Evolutionary conservation across 2,113 vertebrate species (phyloP), one percentile per base, ranked within the genome.

Genomic region (Aix galericulata): DNA sequence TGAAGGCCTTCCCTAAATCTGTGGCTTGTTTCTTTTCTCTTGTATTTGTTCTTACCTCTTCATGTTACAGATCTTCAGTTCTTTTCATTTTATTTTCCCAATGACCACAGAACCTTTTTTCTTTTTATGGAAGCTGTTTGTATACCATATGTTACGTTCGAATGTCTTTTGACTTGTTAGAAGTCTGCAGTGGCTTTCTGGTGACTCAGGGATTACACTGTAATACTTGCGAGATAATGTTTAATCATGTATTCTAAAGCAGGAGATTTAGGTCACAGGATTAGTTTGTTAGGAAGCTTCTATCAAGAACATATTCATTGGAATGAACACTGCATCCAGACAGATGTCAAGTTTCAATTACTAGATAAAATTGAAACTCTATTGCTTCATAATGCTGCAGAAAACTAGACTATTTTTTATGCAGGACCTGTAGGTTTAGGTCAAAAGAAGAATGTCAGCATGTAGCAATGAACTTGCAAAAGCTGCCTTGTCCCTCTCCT

Each of bases 221-320:
- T 82, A 86, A 63, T 78, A 55, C 89, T 22, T 82, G 44, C 50
- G 84, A 95, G 93, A 86, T 89, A 77, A 82, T 90, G 91, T 95
- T 97, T 96, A 96, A 96, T 97, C 96, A 91, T 93, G 89, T 83
- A 84, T 93, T 79, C 71, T 77, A 75, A 82, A 82, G 72, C 84
- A 62, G 82, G 91, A 94, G 96, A 95, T 95, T 97, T 91, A 88
- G 96, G 96, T 97, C 95, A 95, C 22, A 2, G 91, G 94, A 96
- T 97, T 96, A 92, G 92, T 93, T 96, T 74, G 88, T 96, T 96
- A 96, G 86, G 92, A 88, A 92, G 92, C 94, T 78, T 93, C 94
- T 88, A 68, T 95, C 86, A 81, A 91, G 93, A 90, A 92, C 63
- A 72, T 93, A 94, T 91, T 94, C 82, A 74, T 94, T 91, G 53